Conservation (phyloP, 1,140 invertebrate genomes). For the Calephelis nemesis region DNA sequence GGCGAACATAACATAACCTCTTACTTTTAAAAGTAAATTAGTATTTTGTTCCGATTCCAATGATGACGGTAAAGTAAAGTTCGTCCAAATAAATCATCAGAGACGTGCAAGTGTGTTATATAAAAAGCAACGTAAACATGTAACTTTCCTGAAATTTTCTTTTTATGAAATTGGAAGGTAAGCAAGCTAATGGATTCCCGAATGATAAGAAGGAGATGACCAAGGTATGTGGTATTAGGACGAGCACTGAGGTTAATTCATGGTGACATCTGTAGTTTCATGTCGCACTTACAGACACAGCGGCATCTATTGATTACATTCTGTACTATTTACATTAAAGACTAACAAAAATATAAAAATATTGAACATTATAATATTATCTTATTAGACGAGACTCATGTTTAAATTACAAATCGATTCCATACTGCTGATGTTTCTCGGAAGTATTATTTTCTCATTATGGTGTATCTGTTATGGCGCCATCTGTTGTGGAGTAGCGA, state of each 20-base stretch:
- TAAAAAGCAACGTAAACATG: too few relatives aligned
- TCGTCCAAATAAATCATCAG: too few relatives aligned
- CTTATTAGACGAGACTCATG: conserved; percentile 6
- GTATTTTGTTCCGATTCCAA: too few relatives aligned
- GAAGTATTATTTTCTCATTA: conserved; percentile 30
- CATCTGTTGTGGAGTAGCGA: conserved; percentile 62
- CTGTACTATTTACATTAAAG: neutral
- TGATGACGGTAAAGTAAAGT: too few relatives aligned
- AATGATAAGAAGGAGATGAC: too few relatives aligned
- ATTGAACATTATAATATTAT: neutral
- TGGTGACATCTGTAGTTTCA: neutral
- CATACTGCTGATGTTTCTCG: conserved; percentile 7
- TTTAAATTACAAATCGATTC: conserved; percentile 22
- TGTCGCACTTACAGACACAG: neutral
- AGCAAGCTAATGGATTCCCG: too few relatives aligned
- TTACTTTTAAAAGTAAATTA: too few relatives aligned
- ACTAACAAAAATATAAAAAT: neutral
- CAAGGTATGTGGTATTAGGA: too few relatives aligned
- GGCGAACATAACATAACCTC: too few relatives aligned
- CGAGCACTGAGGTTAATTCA: neutral
- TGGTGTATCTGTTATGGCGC: conserved; percentile 40
- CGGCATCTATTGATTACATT: neutral
- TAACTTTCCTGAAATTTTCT: too few relatives aligned
- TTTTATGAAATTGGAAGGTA: too few relatives aligned
- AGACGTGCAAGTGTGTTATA: too few relatives aligned